A percentile compares a stretch with the other conserved stretches of the same genome.
These are phyloP conservation scores for Stenchaetothrips biformis DNA, from an alignment of 2,888 invertebrate species.

Conservation along the genomic window DNA sequence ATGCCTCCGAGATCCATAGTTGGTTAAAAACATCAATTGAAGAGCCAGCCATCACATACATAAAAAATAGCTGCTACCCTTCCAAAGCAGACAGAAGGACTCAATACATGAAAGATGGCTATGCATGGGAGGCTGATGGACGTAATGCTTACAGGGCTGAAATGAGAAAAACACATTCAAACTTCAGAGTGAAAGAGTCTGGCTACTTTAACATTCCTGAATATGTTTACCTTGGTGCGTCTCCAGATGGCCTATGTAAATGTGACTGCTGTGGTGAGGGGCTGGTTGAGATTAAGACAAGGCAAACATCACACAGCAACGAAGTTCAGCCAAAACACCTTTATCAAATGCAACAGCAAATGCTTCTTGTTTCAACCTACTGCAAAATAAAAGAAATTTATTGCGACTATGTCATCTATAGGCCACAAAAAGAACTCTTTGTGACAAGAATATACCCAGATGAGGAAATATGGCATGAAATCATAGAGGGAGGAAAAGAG, in stretches of 20 bases:
- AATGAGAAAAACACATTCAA: not conserved
- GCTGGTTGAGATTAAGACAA: not conserved
- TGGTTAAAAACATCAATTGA: not conserved
- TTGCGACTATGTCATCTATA: not conserved
- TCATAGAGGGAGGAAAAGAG: not conserved
- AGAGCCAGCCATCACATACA: not conserved
- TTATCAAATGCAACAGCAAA: constrained; percentile 10
- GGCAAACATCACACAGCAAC: not conserved
- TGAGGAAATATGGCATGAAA: not conserved
- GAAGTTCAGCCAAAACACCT: not conserved
- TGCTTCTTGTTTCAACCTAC: not conserved
- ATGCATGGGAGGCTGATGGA: not conserved
- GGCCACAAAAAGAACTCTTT: not conserved
- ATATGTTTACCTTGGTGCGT: not conserved
- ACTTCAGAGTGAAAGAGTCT: not conserved
- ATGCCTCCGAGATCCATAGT: not conserved
- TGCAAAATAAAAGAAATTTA: not conserved
- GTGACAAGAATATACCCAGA: not conserved
- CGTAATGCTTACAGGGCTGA: not conserved
- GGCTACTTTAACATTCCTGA: not conserved
- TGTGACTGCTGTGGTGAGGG: constrained; percentile 11
- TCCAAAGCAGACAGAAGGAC: not conserved
- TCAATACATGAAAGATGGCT: not conserved
- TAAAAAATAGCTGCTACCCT: not conserved
- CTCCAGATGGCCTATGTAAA: not conserved